A percentile compares a stretch with the other conserved stretches of the same genome.
These are phyloP conservation scores for Pterois miles DNA, from an alignment of 2,797 vertebrate genomes.

Conservation along the genomic window DNA sequence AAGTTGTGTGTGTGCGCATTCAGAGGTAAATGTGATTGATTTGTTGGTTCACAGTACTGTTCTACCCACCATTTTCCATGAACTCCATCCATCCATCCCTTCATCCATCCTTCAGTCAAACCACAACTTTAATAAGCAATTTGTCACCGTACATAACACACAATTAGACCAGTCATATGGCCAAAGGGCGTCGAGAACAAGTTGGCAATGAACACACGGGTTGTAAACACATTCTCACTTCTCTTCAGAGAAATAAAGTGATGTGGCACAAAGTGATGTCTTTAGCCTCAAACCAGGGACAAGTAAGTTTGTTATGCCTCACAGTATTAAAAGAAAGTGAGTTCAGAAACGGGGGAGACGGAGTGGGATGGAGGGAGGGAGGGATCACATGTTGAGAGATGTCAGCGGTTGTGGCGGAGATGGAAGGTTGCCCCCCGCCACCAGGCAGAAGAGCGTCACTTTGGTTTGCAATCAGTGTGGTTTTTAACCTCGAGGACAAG, in stretches of 20 bases:
- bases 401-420: constrained; percentile 77
- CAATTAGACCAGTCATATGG: constrained; percentile 76
- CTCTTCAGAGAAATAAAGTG: constrained; percentile 55
- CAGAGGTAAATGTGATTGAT: constrained; percentile 1
- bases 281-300: constrained; percentile 71
- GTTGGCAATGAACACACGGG: constrained; percentile 68
- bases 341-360: constrained; percentile 50
- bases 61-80: constrained; percentile 13
- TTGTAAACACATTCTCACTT: constrained; percentile 69
- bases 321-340: constrained; percentile 42
- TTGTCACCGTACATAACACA: constrained; percentile 66
- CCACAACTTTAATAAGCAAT: constrained; percentile 72
- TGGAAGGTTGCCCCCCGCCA: constrained; percentile 66
- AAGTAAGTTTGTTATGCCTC: constrained; percentile 70
- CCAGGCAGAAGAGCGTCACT: constrained; percentile 77
- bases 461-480: constrained; percentile 74
- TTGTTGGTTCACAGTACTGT: not conserved
- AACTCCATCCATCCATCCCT: constrained; percentile 17
- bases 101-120: constrained; percentile 59
- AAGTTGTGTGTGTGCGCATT: not conserved
- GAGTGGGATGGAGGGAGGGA: constrained; percentile 44
- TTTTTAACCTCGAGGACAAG: constrained; percentile 73
- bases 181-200: constrained; percentile 63
- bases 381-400: constrained; percentile 76
- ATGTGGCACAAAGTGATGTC: constrained; percentile 76